Conservation (phyloP, 1,140 invertebrate species). For the Nebria ingens region DNA sequence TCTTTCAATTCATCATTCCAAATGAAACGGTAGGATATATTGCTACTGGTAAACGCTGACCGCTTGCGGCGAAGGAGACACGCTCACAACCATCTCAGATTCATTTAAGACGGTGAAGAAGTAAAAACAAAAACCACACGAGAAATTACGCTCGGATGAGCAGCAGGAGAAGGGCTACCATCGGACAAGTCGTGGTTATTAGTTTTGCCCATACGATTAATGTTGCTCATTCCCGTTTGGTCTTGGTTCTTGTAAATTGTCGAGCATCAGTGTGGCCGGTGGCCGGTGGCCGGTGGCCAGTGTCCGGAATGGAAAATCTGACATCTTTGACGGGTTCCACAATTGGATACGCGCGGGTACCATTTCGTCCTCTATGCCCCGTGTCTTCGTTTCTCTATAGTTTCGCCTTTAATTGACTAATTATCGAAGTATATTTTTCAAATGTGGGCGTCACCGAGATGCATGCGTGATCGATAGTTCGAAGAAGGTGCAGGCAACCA, state of each 20-base stretch:
- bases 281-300: not conserved
- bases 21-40: no score
- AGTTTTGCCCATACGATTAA: not conserved
- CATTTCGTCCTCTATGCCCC: no score
- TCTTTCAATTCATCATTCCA: no score
- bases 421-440: slow-evolving; percentile 9
- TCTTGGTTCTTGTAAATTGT: no score
- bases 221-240: not conserved
- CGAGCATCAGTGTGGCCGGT: not conserved
- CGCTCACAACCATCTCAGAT: no score
- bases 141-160: no score
- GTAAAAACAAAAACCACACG: no score
- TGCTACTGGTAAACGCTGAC: no score
- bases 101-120: no score
- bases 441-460: slow-evolving; percentile 3
- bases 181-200: not conserved
- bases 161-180: no score
- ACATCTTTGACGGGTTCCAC: not conserved
- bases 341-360: not conserved
- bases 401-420: slow-evolving; percentile 7
- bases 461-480: slow-evolving; percentile 4
- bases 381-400: not conserved
- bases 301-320: not conserved
- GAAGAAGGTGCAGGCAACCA: not conserved
- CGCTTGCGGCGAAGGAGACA: no score